Evolutionary conservation across 2,797 vertebrate genomes (phyloP).

Genomic region (Acomys russatus): DNA sequence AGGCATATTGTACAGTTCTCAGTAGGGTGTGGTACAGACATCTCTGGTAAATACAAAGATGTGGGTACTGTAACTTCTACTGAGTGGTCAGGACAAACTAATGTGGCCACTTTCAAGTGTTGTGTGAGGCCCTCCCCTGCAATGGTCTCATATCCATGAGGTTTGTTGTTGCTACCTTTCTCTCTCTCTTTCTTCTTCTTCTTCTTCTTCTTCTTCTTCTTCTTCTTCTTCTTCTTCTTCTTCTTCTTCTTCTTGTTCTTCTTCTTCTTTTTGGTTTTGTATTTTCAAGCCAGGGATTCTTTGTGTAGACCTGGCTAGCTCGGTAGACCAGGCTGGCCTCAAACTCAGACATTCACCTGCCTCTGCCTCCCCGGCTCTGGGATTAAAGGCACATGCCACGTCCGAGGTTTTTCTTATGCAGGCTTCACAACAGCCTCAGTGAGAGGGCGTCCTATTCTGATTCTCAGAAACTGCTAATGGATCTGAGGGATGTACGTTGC

Average conservation of each 20-base stretch:
- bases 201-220: too few relatives aligned
- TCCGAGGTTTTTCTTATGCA: not conserved
- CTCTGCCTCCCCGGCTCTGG: not conserved
- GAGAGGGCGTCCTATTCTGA: not conserved
- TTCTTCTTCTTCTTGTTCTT: too few relatives aligned
- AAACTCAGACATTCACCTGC: not conserved
- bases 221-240: not conserved
- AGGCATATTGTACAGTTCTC: not conserved
- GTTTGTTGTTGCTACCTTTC: not conserved
- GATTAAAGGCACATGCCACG: not conserved
- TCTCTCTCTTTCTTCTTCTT: fast-evolving
- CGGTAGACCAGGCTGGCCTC: not conserved
- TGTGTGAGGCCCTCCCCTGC: not conserved
- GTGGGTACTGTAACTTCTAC: not conserved
- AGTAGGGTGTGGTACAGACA: too few relatives aligned
- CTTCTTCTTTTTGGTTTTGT: not conserved
- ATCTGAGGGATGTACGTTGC: not conserved
- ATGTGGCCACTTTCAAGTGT: not conserved
- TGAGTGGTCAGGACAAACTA: not conserved
- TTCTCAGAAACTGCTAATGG: not conserved
- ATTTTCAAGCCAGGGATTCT: not conserved
- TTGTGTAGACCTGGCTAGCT: not conserved
- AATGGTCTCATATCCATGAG: not conserved
- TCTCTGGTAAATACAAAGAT: not conserved
- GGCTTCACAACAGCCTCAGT: not conserved